These are phyloP conservation scores for Teleogryllus oceanicus DNA, from an alignment of 2,888 invertebrate species.

Conservation along the genomic window DNA sequence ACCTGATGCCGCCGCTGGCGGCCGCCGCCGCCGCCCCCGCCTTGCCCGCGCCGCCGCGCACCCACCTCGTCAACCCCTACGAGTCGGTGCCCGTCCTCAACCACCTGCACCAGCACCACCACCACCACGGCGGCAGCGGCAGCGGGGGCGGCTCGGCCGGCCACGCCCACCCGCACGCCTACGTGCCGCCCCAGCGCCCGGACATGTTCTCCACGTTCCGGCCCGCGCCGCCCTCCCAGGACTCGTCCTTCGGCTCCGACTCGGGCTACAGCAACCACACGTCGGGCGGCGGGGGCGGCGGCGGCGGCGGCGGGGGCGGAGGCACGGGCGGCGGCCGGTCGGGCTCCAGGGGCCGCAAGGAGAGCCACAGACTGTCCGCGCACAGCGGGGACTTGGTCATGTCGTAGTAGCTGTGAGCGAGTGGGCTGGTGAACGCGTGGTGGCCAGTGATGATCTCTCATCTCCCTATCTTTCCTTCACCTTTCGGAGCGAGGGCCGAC, in stretches of 20 bases:
- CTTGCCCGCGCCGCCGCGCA: conserved; percentile 44
- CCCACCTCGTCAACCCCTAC: conserved; percentile 49
- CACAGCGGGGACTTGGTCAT: conserved; percentile 34
- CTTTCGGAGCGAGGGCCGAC: too few species aligned
- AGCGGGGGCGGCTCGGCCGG: conserved; percentile 25
- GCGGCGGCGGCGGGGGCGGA: conserved; percentile 46
- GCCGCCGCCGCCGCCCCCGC: conserved; percentile 33
- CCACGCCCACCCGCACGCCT: too few species aligned
- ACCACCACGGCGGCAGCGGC: conserved; percentile 23
- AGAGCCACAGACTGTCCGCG: conserved; percentile 35
- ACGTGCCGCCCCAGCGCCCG: conserved; percentile 42
- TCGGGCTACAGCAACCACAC: conserved; percentile 82
- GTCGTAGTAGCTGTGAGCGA: conserved; percentile 33
- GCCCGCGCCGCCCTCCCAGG: conserved; percentile 57
- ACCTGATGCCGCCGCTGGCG: conserved; percentile 35
- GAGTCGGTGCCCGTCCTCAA: conserved; percentile 67
- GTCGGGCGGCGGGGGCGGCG: conserved; percentile 49
- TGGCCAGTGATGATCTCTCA: background rate
- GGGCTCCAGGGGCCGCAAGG: conserved; percentile 43
- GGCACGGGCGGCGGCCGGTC: conserved; percentile 47
- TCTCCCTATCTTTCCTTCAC: too few species aligned
- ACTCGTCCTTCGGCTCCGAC: conserved; percentile 78
- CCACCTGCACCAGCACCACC: conserved; percentile 48
- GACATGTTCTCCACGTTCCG: conserved; percentile 44
- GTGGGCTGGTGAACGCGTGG: background rate